Percentiles rank a stretch among this genome's conserved stretches.
These are phyloP conservation scores for Simalia tracyae DNA, from an alignment of 2,797 vertebrate genomes.

Conservation along the genomic window DNA sequence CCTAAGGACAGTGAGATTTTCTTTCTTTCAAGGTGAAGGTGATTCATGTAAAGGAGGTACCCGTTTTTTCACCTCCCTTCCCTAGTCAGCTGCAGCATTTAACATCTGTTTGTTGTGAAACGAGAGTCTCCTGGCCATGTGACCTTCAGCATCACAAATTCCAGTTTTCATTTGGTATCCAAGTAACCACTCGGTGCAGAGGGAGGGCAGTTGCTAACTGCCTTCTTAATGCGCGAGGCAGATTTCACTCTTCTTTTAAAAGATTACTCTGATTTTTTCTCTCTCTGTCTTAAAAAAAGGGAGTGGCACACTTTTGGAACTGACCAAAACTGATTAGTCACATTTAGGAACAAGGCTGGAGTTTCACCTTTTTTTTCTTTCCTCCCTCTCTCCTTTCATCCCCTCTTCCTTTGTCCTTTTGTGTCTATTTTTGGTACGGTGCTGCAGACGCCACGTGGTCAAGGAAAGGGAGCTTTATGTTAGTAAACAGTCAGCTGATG, in stretches of 20 bases:
- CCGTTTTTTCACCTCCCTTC: conserved; percentile 41
- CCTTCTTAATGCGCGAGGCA: conserved; percentile 29
- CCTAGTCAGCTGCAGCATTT: conserved; percentile 63
- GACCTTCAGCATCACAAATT: conserved; percentile 76
- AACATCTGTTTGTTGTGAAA: conserved; percentile 98
- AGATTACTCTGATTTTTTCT: background rate
- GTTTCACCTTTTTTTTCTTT: conserved; percentile 56
- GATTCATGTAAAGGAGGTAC: conserved; percentile 4
- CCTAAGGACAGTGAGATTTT: background rate
- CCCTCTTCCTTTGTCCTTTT: conserved; percentile 72
- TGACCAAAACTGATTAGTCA: conserved; percentile 56
- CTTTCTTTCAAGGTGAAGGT: background rate
- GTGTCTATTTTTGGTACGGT: conserved; percentile 74
- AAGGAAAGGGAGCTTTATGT: conserved; percentile 62
- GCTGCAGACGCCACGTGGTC: conserved; percentile 74
- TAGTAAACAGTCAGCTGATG: conserved; percentile 74
- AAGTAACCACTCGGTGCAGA: conserved; percentile 72
- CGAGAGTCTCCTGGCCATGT: conserved; percentile 80
- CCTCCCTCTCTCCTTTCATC: conserved; percentile 27
- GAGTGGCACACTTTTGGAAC: conserved; percentile 13
- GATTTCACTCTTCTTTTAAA: background rate
- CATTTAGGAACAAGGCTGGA: conserved; percentile 43
- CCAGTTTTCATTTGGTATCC: conserved; percentile 81
- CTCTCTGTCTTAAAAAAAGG: background rate
- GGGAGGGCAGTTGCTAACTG: conserved; percentile 42